Conservation (phyloP, 2,113 vertebrate species). For the Hymenochirus boettgeri region DNA sequence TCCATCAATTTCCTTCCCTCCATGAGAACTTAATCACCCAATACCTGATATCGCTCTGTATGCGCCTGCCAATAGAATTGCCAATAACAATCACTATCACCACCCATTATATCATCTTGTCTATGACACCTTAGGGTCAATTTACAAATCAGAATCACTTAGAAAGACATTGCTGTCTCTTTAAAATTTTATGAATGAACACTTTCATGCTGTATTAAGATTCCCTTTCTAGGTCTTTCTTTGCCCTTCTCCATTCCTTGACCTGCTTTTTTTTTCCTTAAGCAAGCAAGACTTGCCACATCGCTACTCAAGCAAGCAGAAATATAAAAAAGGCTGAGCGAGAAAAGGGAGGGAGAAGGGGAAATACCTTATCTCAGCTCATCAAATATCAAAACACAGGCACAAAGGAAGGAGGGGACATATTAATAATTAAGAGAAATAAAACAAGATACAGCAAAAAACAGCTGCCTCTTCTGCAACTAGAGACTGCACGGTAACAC, state of each 20-base stretch:
- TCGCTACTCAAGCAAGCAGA: constrained; percentile 44
- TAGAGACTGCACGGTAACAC: not conserved
- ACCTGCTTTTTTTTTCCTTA: not conserved
- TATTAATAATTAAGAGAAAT: constrained; percentile 59
- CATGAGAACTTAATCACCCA: too few relatives aligned
- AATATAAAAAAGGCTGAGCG: constrained; percentile 48
- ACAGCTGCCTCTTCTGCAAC: constrained; percentile 30
- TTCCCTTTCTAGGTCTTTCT: not conserved
- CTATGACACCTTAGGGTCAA: too few relatives aligned
- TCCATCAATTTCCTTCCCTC: too few relatives aligned
- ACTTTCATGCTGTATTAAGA: too few relatives aligned
- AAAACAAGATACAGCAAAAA: constrained; percentile 45
- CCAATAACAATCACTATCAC: too few relatives aligned
- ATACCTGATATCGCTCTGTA: too few relatives aligned
- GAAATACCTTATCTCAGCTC: constrained; percentile 53
- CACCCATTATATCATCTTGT: too few relatives aligned
- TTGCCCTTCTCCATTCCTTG: constrained; percentile 25
- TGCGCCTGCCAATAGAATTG: too few relatives aligned
- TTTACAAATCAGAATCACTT: too few relatives aligned
- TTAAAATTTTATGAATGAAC: too few relatives aligned
- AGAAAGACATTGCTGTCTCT: too few relatives aligned
- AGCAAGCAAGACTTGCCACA: constrained; percentile 32
- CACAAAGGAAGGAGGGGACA: constrained; percentile 40
- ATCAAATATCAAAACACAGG: constrained; percentile 56
- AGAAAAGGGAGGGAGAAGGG: constrained; percentile 17